Conservation (phyloP, 1,140 invertebrate genomes). For the Argopecten irradians region DNA sequence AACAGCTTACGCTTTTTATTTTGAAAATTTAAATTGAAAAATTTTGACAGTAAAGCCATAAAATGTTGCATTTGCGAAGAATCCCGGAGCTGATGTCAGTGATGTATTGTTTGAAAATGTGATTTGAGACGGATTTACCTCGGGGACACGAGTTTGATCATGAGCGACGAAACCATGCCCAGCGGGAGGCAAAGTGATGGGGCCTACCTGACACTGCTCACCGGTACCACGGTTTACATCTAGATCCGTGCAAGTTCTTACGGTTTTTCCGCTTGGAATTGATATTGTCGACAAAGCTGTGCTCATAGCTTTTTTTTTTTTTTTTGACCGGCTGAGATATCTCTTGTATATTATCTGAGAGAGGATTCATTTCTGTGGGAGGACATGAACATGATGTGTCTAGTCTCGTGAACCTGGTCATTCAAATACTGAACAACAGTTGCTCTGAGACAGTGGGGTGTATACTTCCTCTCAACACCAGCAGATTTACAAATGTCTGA, state of each 20-base stretch:
- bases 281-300: not conserved
- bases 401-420: not conserved
- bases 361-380: too few relatives aligned
- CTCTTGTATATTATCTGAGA: not conserved
- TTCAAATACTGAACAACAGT: too few relatives aligned
- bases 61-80: not conserved
- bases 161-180: not conserved
- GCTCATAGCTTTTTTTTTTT: not conserved
- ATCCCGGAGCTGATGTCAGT: not conserved
- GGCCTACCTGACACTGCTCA: too few relatives aligned
- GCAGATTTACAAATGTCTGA: constrained; percentile 32
- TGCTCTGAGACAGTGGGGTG: too few relatives aligned
- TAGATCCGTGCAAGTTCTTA: too few relatives aligned
- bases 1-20: not conserved
- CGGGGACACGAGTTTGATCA: not conserved
- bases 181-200: not conserved
- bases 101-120: not conserved
- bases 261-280: not conserved
- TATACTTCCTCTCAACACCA: too few relatives aligned
- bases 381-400: not conserved
- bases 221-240: too few relatives aligned
- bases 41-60: not conserved
- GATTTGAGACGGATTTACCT: not conserved
- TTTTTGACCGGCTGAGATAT: not conserved
- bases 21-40: constrained; percentile 2